Base-by-base conservation (phyloP, 37 sponge, comb jelly and placozoan genomes). In the Crambe crambe region DNA sequence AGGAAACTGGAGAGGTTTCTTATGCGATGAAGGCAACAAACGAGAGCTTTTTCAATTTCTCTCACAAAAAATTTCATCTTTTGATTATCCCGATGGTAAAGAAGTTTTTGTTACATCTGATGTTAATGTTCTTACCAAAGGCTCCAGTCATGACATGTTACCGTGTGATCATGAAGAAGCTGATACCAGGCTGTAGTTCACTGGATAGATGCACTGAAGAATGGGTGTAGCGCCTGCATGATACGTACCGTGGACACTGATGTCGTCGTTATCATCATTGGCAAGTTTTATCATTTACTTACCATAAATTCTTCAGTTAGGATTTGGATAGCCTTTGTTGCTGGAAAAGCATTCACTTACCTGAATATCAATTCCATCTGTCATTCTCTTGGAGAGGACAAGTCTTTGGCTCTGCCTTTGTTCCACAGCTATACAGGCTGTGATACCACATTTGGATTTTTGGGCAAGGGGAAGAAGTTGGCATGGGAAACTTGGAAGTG, bases 401-500 rank as follows among this genome's bases (percentile, higher is more conserved):
- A 60, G 61, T 60, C 61, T 60, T n/a, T 60, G 61, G 17, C 54
- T 5, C 18, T 42, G 51, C 74, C 51, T 73, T 10, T 73, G 18
- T 73, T 73, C 56, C 20, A 73, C 23, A 20, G 27, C 27, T 39
- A 37, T 27, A 42, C 74, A 73, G 74, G 34, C 34, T 73, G 74
- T 73, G 47, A 73, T 73, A 22, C 74, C 15, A 73, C 74, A 6
- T 73, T 22, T 42, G 74, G 56, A 42, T 73, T 39, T 43, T 43
- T 73, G 38, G 74, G 74, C 3, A 42, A 43, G 44, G 74, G 51
- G 27, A 73, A 73, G 56, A 70, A 70, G 72, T 70, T 70, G 36
- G 72, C 72, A 34, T 70, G 36, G 72, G 72, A 51, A 15, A 15
- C 54, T n/a, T 26, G n/a, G n/a, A 25, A 4, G 5, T 9, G 61